phyloP scores from a whole-genome alignment of 2,888 invertebrate genomes.

The Scrobipalpa atriplicella region DNA sequence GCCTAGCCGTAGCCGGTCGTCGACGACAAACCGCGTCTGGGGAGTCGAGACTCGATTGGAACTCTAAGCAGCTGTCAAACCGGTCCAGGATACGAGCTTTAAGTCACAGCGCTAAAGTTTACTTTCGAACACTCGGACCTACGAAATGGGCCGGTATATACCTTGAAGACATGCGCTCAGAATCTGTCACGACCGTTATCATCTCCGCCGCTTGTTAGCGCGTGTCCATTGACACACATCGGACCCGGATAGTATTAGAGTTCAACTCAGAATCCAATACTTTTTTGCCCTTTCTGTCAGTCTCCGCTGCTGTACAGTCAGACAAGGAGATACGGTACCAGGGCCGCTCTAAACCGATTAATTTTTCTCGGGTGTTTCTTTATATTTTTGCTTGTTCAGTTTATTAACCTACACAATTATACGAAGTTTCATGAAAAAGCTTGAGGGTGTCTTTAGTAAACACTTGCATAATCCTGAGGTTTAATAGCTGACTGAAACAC shows the following conservation, averaged over 20 bases:
- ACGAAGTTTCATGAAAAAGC: no score
- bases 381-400: no score
- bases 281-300: background rate
- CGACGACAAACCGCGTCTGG: no score
- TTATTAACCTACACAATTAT: no score
- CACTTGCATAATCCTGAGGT: background rate
- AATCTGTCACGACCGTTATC: constrained; percentile 23
- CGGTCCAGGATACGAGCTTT: background rate
- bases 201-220: background rate
- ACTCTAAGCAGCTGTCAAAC: background rate
- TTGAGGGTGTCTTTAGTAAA: no score
- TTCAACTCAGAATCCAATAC: background rate
- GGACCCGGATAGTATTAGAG: constrained; percentile 1
- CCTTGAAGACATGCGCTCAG: background rate
- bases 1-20: background rate
- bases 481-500: constrained; percentile 2
- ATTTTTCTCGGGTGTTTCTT: no score
- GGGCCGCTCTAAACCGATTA: no score
- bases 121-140: constrained; percentile 1
- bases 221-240: constrained; percentile 14
- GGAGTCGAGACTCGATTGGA: no score
- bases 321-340: no score
- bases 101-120: background rate
- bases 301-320: background rate
- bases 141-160: background rate